These are phyloP conservation scores for Pygocentrus nattereri DNA, from an alignment of 2,797 vertebrate species.

Conservation along the genomic window DNA sequence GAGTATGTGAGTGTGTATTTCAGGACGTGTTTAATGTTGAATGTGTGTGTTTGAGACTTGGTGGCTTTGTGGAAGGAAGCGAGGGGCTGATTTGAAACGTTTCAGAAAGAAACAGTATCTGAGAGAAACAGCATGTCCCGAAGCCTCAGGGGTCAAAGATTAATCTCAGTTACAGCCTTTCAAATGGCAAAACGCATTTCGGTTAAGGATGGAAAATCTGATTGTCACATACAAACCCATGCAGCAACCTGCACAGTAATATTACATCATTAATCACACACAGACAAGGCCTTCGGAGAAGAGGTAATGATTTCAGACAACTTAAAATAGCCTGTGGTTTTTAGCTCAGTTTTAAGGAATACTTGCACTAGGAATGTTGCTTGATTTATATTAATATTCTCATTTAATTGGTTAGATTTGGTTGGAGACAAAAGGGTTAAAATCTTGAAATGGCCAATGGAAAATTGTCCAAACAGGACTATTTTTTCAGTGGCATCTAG, in stretches of 20 bases:
- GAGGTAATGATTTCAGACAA: no score
- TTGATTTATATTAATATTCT: no score
- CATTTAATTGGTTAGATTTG: no score
- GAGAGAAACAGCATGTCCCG: conserved; percentile 5
- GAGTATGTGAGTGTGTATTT: conserved; percentile 16
- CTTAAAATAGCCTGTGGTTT: no score
- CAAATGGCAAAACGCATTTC: neutral
- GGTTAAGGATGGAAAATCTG: neutral
- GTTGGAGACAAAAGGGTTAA: no score
- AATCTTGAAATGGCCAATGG: no score
- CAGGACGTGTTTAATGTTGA: no score
- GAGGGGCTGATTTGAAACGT: conserved; percentile 26
- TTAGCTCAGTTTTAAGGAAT: no score
- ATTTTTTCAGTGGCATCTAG: no score
- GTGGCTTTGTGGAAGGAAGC: conserved; percentile 41
- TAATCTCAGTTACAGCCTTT: neutral
- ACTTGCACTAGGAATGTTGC: no score
- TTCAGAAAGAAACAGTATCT: conserved; percentile 42
- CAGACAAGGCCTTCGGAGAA: no score
- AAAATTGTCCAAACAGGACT: no score
- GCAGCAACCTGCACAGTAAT: neutral
- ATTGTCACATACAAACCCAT: neutral
- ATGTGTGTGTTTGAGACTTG: conserved; percentile 20
- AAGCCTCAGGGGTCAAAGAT: neutral
- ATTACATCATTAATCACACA: neutral